Conservation (phyloP, 2,888 invertebrate genomes). For the Drosophila formosana region DNA sequence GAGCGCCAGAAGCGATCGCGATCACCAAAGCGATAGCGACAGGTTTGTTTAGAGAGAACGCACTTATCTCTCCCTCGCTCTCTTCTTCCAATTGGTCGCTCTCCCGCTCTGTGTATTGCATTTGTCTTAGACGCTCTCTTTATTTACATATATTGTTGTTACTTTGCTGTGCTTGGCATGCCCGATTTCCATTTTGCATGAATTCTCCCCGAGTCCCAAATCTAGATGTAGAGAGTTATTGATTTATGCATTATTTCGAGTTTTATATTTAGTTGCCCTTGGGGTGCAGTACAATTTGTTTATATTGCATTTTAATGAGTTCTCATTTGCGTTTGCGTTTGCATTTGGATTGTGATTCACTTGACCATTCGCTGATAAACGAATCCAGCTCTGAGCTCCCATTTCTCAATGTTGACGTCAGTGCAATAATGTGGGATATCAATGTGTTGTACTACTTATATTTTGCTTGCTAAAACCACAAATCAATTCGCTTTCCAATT, state of each 20-base stretch:
- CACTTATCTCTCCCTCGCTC: conserved; percentile 4
- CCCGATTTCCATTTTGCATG: conserved; percentile 3
- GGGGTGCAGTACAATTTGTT: conserved; percentile 9
- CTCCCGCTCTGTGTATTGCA: conserved; percentile 5
- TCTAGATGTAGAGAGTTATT: conserved; percentile 3
- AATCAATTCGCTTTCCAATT: conserved; percentile 47
- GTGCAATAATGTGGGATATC: conserved; percentile 17
- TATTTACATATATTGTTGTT: conserved; percentile 32
- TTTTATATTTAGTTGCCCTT: conserved; percentile 12
- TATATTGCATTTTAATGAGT: conserved; percentile 9
- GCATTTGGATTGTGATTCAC: conserved; percentile 29
- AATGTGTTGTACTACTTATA: conserved; percentile 5
- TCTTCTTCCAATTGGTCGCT: background rate
- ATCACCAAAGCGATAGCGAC: conserved; percentile 27
- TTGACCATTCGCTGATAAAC: conserved; percentile 38
- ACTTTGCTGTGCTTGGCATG: conserved; percentile 45
- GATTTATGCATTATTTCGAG: conserved; percentile 2
- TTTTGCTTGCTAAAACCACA: conserved; percentile 23
- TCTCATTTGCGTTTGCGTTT: conserved; percentile 1
- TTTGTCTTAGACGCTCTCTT: conserved; percentile 27
- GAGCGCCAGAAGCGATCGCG: conserved; percentile 30
- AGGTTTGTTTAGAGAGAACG: conserved; percentile 35
- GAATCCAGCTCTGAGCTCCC: background rate
- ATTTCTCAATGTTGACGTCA: conserved; percentile 45
- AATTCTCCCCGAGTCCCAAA: conserved; percentile 36